Evolutionary conservation across 1,140 invertebrate species (phyloP).

Genomic region (Meloidogyne floridensis): DNA sequence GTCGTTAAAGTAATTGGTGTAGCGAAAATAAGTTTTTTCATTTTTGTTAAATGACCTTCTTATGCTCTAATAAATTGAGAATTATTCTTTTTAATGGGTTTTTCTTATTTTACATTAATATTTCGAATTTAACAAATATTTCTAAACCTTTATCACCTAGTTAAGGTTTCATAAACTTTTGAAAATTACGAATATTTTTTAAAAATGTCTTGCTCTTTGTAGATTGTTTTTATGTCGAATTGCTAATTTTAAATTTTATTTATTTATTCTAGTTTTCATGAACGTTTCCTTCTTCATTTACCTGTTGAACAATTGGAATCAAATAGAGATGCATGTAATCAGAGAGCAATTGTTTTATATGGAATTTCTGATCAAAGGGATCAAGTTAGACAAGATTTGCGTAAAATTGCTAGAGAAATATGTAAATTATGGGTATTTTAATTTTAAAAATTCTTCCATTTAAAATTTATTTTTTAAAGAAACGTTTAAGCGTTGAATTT

Average conservation of each 20-base stretch:
- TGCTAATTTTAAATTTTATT: too few relatives aligned
- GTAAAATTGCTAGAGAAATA: conserved; percentile 46
- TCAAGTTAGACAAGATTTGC: conserved; percentile 32
- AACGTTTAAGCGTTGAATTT: conserved; percentile 2
- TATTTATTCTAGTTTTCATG: conserved; percentile 35
- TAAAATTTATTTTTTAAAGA: neutral
- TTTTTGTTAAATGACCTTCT: too few relatives aligned
- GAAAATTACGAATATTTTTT: too few relatives aligned
- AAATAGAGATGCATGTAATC: conserved; percentile 39
- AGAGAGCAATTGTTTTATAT: conserved; percentile 51
- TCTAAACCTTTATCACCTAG: too few relatives aligned
- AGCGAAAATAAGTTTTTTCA: neutral
- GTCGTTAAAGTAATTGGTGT: neutral
- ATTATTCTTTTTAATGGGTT: too few relatives aligned
- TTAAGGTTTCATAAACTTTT: too few relatives aligned
- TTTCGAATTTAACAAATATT: too few relatives aligned
- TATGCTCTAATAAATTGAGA: too few relatives aligned
- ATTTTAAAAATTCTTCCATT: neutral
- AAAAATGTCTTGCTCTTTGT: too few relatives aligned
- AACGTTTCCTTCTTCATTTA: conserved; percentile 49
- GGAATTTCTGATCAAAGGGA: conserved; percentile 50
- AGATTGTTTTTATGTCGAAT: too few relatives aligned
- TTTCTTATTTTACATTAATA: too few relatives aligned
- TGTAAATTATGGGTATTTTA: conserved; percentile 49
- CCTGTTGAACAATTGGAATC: conserved; percentile 43